Conservation (phyloP, 2,113 vertebrate genomes). For the Xenotilapia longispinis region DNA sequence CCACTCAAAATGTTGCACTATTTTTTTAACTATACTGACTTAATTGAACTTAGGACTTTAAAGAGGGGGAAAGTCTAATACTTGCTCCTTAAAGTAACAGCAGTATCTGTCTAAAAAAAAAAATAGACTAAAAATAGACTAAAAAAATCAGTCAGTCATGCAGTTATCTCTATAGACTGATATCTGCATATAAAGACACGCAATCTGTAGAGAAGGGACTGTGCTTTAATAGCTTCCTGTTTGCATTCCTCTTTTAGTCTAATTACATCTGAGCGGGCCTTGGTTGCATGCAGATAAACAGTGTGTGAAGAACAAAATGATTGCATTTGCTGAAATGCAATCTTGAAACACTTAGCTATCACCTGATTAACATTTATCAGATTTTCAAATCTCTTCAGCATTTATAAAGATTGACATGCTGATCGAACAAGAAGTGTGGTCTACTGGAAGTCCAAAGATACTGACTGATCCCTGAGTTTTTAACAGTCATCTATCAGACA, state of each 20-base stretch:
- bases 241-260: background rate
- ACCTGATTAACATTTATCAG: background rate
- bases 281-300: background rate
- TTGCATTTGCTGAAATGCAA: background rate
- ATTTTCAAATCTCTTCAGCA: background rate
- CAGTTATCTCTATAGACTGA: background rate
- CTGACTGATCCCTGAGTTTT: background rate
- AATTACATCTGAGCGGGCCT: background rate
- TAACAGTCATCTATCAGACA: background rate
- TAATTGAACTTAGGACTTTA: background rate
- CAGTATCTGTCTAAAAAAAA: background rate
- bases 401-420: background rate
- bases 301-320: background rate
- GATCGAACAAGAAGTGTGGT: background rate
- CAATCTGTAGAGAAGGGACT: background rate
- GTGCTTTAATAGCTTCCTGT: background rate
- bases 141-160: background rate
- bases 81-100: background rate
- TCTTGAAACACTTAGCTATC: background rate
- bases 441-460: background rate
- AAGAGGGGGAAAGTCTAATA: background rate
- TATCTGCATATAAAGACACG: background rate
- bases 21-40: background rate
- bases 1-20: background rate
- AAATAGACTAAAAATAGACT: too few relatives aligned